Evolutionary conservation across 2,797 vertebrate genomes (phyloP).

Genomic region (Synanceia verrucosa): DNA sequence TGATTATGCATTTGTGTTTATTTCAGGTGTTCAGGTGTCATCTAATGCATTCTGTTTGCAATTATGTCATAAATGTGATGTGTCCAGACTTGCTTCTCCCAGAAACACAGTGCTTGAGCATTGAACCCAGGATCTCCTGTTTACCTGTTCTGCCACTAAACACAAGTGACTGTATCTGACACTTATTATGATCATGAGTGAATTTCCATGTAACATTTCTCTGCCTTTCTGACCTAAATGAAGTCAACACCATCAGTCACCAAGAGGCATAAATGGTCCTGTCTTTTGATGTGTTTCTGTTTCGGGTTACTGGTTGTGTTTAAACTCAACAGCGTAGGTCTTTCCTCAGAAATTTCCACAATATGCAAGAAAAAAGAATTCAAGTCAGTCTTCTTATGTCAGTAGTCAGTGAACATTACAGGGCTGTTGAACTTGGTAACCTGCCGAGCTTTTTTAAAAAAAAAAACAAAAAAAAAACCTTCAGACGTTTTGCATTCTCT

Average conservation of each 20-base stretch:
- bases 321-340: not conserved
- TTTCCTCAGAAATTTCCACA: not conserved
- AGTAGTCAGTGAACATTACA: slow-evolving; percentile 43
- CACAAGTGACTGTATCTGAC: not conserved
- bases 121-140: slow-evolving; percentile 10
- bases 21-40: slow-evolving; percentile 2
- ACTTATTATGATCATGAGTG: not conserved
- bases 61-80: slow-evolving; percentile 5
- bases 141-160: not conserved
- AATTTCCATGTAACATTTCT: not conserved
- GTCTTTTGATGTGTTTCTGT: slow-evolving; percentile 5
- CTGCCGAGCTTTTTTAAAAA: slow-evolving; percentile 39
- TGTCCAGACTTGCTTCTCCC: not conserved
- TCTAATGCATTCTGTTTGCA: not conserved
- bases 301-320: not conserved
- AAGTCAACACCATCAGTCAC: not conserved
- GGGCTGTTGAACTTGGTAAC: slow-evolving; percentile 52
- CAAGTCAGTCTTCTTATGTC: slow-evolving; percentile 57
- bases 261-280: too few species aligned
- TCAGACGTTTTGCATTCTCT: slow-evolving; percentile 23
- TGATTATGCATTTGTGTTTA: not conserved
- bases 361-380: slow-evolving; percentile 36
- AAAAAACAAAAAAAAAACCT: slow-evolving; percentile 48
- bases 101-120: not conserved
- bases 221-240: not conserved